Evolutionary conservation across 2,888 invertebrate species (phyloP), one percentile per base, ranked within the genome.

Genomic region (Ptilodon capucinus): DNA sequence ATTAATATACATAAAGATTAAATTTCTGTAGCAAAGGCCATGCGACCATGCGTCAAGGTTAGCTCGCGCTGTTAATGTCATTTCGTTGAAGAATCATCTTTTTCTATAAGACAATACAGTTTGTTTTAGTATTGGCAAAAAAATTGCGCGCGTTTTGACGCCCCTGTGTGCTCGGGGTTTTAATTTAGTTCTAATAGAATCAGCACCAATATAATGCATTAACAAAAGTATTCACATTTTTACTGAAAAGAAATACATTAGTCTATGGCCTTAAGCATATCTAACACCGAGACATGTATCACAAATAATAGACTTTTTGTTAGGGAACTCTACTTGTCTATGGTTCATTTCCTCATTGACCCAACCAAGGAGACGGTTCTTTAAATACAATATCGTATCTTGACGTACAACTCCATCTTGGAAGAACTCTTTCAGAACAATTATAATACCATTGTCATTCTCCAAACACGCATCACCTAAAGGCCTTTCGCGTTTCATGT

Each of bases 361-460:
- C 80, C 79, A 88, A 0, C 38, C 47, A 0, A 86, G 57, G 2
- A 91, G 62, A 3, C 75, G 66, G 36, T 81, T 72, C 53, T 84
- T 90, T 55, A 91, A 65, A 40, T 57, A 28, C 42, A 87, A 44
- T 42, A 91, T 82, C 0, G 85, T 86, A 0, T 84, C 84, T 47
- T 81, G 79, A 5, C 81, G 74, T 4, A 91, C 71, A 0, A 72
- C 58, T 0, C 91, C 91, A 14, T 91, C 84, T 62, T 87, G 86
- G 68, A 91, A 91, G 58, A 91, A 91, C 51, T 88, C 85, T 51
- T 79, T 84, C 7, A 91, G 48, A 1, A 88, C 75, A 11, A 82
- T 65, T 0, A 79, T 47, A n/a, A 91, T 84, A 2, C 82, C 79
- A 25, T 84, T 84, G 45, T 91, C 91, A 0, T 61, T 66, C 0